Percentiles rank a stretch among this genome's conserved stretches.
Evolutionary conservation across 2,797 vertebrate species (phyloP).

Genomic region (Eulemur albifrons): DNA sequence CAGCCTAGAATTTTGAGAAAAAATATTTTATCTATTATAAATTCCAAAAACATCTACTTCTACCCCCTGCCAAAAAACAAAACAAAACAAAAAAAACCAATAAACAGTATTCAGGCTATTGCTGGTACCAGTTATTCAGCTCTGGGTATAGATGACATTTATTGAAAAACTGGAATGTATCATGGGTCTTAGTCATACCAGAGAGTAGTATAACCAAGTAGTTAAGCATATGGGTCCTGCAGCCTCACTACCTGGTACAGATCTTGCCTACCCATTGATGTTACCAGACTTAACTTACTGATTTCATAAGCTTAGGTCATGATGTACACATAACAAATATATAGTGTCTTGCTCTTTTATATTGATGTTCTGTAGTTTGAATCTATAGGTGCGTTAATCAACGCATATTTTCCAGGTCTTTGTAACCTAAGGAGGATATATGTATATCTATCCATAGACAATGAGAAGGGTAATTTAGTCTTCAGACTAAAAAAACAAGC

Average conservation of each 20-base stretch:
- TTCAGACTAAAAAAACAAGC: constrained; percentile 70
- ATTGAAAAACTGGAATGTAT: neutral
- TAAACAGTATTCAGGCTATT: neutral
- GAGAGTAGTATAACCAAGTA: neutral
- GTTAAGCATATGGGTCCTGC: neutral
- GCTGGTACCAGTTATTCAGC: neutral
- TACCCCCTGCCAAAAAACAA: neutral
- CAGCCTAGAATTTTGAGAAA: constrained; percentile 19
- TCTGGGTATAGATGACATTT: neutral
- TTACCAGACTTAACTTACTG: neutral
- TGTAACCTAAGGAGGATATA: constrained; percentile 43
- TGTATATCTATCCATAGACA: constrained; percentile 65
- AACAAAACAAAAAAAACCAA: neutral
- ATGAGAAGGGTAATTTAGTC: constrained; percentile 77
- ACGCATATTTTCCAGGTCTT: constrained; percentile 2
- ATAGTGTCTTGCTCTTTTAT: constrained; percentile 43
- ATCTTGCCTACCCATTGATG: neutral
- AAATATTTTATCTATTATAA: constrained; percentile 21
- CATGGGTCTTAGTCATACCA: neutral
- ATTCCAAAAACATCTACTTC: neutral
- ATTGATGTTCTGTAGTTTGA: constrained; percentile 40
- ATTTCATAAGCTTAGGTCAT: neutral
- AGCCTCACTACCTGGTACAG: neutral
- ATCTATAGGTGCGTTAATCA: neutral
- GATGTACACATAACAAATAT: neutral